Percentiles rank a stretch among this genome's conserved stretches.
Conservation (phyloP, 1,140 invertebrate species). For the Monochamus saltuarius region DNA sequence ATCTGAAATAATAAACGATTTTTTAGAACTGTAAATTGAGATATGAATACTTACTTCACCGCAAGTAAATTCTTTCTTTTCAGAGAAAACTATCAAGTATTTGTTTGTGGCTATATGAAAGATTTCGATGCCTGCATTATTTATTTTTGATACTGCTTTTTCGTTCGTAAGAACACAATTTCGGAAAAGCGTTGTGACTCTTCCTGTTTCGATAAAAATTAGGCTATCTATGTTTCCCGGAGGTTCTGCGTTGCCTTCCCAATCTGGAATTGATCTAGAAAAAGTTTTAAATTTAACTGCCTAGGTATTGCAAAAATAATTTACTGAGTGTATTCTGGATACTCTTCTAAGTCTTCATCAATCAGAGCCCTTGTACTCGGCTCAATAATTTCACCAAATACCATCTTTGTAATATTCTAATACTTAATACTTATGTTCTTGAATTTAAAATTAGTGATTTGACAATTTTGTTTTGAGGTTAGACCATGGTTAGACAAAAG, state of each 20-base stretch:
- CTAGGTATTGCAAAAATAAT: conserved; percentile 6
- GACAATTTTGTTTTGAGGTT: not conserved
- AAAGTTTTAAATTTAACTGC: conserved; percentile 6
- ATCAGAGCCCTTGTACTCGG: conserved; percentile 45
- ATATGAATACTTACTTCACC: conserved; percentile 28
- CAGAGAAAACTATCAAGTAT: conserved; percentile 26
- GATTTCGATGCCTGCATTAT: conserved; percentile 27
- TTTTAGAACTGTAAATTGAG: not conserved
- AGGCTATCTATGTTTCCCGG: conserved; percentile 32
- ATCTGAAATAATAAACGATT: conserved; percentile 32
- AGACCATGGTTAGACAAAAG: no score
- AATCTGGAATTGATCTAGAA: conserved; percentile 33
- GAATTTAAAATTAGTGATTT: not conserved
- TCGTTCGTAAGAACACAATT: conserved; percentile 27
- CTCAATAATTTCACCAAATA: conserved; percentile 48
- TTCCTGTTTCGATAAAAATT: conserved; percentile 38
- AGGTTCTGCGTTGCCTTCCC: conserved; percentile 27
- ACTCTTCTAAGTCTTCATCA: conserved; percentile 32
- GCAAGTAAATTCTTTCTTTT: conserved; percentile 33
- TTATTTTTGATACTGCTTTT: conserved; percentile 28
- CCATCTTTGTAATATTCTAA: conserved; percentile 28
- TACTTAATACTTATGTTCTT: no score
- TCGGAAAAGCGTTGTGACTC: conserved; percentile 27
- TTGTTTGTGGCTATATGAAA: conserved; percentile 17
- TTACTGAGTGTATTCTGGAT: conserved; percentile 38